Evolutionary conservation across 2,113 vertebrate species (phyloP).

Genomic region (Pterocles gutturalis): DNA sequence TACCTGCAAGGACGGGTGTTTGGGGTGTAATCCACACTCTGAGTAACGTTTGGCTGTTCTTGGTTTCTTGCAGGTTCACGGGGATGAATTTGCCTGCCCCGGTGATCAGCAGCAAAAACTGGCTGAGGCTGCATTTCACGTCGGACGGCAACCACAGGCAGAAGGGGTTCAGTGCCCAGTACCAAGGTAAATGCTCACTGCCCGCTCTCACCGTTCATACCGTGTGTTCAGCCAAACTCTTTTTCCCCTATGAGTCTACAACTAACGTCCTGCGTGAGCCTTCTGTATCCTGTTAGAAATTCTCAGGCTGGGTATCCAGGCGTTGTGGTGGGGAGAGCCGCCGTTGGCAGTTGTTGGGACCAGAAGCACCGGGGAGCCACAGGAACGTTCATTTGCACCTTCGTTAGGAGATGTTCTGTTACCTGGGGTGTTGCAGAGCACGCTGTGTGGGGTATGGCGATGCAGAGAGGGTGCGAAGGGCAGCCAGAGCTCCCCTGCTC

Average conservation of each 20-base stretch:
- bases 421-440: rapidly evolving
- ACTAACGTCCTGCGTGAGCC: rapidly evolving
- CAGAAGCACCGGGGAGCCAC: rapidly evolving
- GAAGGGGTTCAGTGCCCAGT: conserved; percentile 96
- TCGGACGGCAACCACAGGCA: conserved; percentile 95
- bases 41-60: background rate
- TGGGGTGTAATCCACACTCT: rapidly evolving
- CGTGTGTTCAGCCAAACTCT: background rate
- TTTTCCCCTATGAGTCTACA: background rate
- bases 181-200: conserved; percentile 86
- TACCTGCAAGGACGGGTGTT: background rate
- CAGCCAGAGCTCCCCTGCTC: background rate
- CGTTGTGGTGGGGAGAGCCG: rapidly evolving
- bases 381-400: rapidly evolving
- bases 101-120: conserved; percentile 98
- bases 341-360: background rate
- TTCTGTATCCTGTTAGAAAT: background rate
- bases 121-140: conserved; percentile 95
- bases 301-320: background rate
- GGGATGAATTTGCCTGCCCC: conserved; percentile 94
- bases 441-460: rapidly evolving
- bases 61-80: conserved; percentile 86
- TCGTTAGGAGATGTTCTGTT: background rate
- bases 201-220: rapidly evolving
- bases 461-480: background rate